Percentiles rank a stretch among this genome's conserved stretches.
Conservation (phyloP, 2,888 invertebrate genomes). For the Aspidiotus rigidus region DNA sequence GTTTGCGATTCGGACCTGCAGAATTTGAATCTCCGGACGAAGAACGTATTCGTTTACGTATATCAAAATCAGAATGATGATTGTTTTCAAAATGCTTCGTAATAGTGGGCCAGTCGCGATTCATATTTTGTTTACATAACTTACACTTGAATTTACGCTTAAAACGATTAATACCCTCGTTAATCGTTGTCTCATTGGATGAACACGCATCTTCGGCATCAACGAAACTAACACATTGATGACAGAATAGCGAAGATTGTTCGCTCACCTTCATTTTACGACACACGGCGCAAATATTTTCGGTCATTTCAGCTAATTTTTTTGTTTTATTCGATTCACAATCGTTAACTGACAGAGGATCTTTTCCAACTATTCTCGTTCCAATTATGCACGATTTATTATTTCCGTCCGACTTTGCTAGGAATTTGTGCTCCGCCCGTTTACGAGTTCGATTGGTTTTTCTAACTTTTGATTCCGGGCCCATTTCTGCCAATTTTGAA, state of each 20-base stretch:
- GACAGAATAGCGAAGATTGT: conserved; percentile 22
- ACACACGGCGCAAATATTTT: conserved; percentile 22
- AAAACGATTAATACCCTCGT: neutral
- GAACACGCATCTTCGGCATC: conserved; percentile 16
- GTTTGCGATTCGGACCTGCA: neutral
- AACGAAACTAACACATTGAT: conserved; percentile 25
- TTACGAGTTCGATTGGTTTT: too few relatives aligned
- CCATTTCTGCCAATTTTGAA: too few relatives aligned
- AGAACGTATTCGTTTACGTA: neutral
- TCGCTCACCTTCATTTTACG: conserved; percentile 12
- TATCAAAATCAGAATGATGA: conserved; percentile 21
- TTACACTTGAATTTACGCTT: conserved; percentile 26
- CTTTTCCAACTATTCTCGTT: conserved; percentile 22
- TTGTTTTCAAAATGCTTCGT: conserved; percentile 16
- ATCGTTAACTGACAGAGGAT: conserved; percentile 34
- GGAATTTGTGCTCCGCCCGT: too few relatives aligned
- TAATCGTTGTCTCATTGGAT: neutral
- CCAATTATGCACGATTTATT: too few relatives aligned
- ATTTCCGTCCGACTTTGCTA: too few relatives aligned
- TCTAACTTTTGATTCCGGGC: too few relatives aligned
- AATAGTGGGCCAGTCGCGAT: conserved; percentile 25
- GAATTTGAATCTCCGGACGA: too few relatives aligned
- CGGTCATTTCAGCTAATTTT: conserved; percentile 9
- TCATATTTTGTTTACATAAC: conserved; percentile 24
- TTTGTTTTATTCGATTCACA: conserved; percentile 33